phyloP scores from a whole-genome alignment of 2,888 invertebrate species.

The Phalangium opilio region DNA sequence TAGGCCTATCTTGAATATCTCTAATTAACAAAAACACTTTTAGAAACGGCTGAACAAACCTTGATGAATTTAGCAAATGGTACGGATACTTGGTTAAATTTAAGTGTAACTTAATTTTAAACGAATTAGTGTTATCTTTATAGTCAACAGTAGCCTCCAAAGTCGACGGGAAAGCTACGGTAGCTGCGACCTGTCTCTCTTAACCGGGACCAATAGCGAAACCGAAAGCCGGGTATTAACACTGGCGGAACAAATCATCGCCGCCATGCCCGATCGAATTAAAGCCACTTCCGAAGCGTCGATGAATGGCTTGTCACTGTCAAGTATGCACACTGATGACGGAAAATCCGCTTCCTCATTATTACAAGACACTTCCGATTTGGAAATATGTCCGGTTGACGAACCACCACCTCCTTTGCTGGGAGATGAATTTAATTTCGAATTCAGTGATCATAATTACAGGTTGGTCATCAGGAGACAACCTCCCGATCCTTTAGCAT shows the following conservation, averaged over 20 bases:
- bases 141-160: slow-evolving; percentile 16
- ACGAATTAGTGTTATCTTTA: too few relatives aligned
- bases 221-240: slow-evolving; percentile 53
- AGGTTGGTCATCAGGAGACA: slow-evolving; percentile 35
- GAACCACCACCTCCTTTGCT: slow-evolving; percentile 24
- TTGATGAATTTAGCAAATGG: too few relatives aligned
- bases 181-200: slow-evolving; percentile 20
- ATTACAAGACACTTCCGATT: slow-evolving; percentile 43
- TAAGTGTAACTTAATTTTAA: too few relatives aligned
- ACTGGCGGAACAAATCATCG: slow-evolving; percentile 93
- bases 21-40: too few relatives aligned
- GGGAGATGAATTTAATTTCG: slow-evolving; percentile 52
- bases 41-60: too few relatives aligned
- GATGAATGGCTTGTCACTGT: slow-evolving; percentile 9
- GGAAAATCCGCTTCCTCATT: slow-evolving; percentile 25
- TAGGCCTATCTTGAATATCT: too few relatives aligned
- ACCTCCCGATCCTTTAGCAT: background rate
- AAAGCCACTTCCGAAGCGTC: slow-evolving; percentile 45
- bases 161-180: slow-evolving; percentile 23
- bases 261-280: slow-evolving; percentile 92
- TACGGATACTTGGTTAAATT: too few relatives aligned
- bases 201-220: slow-evolving; percentile 10
- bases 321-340: slow-evolving; percentile 12
- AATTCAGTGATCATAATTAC: slow-evolving; percentile 66
- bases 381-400: slow-evolving; percentile 41